Evolutionary conservation across 2,888 invertebrate genomes (phyloP), one percentile per base, ranked within the genome.

Genomic region (Omphaloscelis lunosa): DNA sequence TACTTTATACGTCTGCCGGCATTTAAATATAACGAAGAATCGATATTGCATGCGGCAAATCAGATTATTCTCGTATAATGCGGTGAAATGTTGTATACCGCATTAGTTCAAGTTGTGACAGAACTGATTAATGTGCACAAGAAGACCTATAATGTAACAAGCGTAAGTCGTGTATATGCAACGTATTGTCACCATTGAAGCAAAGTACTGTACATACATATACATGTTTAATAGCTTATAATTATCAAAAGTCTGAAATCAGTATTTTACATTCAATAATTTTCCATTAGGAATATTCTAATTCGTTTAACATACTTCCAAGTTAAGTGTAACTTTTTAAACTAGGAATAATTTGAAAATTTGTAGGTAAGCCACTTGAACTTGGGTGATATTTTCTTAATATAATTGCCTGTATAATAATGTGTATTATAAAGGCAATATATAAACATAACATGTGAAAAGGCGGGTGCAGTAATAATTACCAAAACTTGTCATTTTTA

Each of bases 381-480:
- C 73, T 83, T 74, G 70, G 83, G 82, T 74, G 82, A 81, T 63
- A 53, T 15, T 63, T 75, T 71, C 53, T 34, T 66, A 82, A 61
- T 8, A 67, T 72, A 70, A 67, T 63, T 9, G 72, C 77, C 77
- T 81, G 77, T 77, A 73, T 72, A 80, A 80, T 65, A 68, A 68
- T 39, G 71, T 85, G 82, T 61, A 27, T 27, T 63, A 51, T 23
- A 51, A 51, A 51, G 23, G 51, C 51, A 51, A 23, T 51, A 51
- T 51, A 51, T 34, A 51, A 73, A 62, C 20, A 65, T 79, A 82
- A 75, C 72, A 84, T 59, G 86, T 79, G 72, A 65, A 75, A 87
- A 83, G 85, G 87, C 87, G 75, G 75, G 75, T 62, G 29, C 62
- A 56, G 59, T 74, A 67, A 70, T 65, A 56, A 65, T 82, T 53